Evolutionary conservation across 2,797 vertebrate genomes (phyloP), one percentile per base, ranked within the genome.

Genomic region (Labeo calbasu): DNA sequence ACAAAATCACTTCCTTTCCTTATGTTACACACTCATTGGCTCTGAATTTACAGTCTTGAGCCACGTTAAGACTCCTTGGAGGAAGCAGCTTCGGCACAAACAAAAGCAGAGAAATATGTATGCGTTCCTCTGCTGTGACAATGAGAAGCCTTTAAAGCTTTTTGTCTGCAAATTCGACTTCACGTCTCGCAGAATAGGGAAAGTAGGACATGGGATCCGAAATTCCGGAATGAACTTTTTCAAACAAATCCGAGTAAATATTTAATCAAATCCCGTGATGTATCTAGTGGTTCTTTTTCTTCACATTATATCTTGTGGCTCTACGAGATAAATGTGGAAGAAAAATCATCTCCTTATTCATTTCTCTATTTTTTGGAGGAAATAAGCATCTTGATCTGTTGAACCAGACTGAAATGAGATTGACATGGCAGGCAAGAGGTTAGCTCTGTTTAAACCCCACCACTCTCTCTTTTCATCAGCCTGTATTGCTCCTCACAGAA

Each of bases 321-420:
- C 70, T 55, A 68, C 36, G 63, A 84, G 43, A 86, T 84, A 79
- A 86, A 53, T 71, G 59, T 63, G 51, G 61, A 63, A 43, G 43
- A 53, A 79, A 87, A 57, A 66, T 53, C 53, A 59, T 76, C 76
- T 70, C 55, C 80, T 86, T 84, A 81, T 89, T 87, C 61, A 85
- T 85, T 84, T 86, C 77, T 87, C 78, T 82, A 79, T 85, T 87
- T 88, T 84, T 87, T 85, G 57, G 87, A 82, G 88, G 79, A 91
- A 92, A 88, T 86, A 92, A 81, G 90, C 92, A 92, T 88, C 89
- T 91, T 90, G 91, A 93, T 93, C 92, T 93, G 90, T 88, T 88
- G 90, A 90, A 89, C 89, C 90, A 87, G 88, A 87, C 89, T 88
- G 91, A 95, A 94, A 95, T 95, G 89, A 94, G 93, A 94, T 94